Percentiles rank a stretch among this genome's conserved stretches.
Conservation (phyloP, 1,140 invertebrate species). For the Drosophila takahashii region DNA sequence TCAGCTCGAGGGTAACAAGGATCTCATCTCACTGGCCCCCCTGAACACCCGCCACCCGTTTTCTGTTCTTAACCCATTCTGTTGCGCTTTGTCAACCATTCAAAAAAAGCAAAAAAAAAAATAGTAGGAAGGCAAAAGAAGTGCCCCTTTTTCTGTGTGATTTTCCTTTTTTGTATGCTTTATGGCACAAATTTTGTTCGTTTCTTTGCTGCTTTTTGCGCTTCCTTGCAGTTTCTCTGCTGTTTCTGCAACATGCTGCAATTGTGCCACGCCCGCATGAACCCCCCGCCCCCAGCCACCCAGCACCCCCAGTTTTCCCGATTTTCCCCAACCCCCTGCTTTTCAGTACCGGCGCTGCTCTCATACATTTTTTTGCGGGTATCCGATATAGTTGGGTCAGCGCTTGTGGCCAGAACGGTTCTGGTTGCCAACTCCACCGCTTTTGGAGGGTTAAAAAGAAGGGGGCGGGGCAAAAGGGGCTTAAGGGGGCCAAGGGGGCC, state of each 20-base stretch:
- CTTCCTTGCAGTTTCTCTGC: conserved; percentile 40
- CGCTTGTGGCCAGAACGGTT: conserved; percentile 85
- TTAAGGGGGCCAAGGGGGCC: neutral
- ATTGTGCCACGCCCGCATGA: conserved; percentile 53
- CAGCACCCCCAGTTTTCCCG: conserved; percentile 2
- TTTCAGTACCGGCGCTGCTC: conserved; percentile 9
- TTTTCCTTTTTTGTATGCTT: conserved; percentile 46
- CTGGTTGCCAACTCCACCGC: conserved; percentile 71
- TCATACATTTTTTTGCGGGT: conserved; percentile 81
- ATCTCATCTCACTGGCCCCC: conserved; percentile 22
- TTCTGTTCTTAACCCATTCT: conserved; percentile 24
- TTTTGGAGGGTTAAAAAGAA: neutral
- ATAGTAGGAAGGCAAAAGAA: too few relatives aligned
- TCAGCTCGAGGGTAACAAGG: conserved; percentile 34
- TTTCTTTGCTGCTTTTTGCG: conserved; percentile 42
- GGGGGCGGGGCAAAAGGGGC: neutral
- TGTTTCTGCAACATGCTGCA: conserved; percentile 62
- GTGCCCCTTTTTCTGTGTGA: conserved; percentile 11
- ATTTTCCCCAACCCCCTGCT: neutral
- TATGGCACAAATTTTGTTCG: conserved; percentile 54
- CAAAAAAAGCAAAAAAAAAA: neutral
- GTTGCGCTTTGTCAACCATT: conserved; percentile 71
- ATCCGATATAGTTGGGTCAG: conserved; percentile 85
- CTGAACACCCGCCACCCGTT: neutral
- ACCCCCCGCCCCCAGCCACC: too few relatives aligned